Evolutionary conservation across 2,888 invertebrate species (phyloP), one percentile per base, ranked within the genome.

Genomic region (Drosophila recens): DNA sequence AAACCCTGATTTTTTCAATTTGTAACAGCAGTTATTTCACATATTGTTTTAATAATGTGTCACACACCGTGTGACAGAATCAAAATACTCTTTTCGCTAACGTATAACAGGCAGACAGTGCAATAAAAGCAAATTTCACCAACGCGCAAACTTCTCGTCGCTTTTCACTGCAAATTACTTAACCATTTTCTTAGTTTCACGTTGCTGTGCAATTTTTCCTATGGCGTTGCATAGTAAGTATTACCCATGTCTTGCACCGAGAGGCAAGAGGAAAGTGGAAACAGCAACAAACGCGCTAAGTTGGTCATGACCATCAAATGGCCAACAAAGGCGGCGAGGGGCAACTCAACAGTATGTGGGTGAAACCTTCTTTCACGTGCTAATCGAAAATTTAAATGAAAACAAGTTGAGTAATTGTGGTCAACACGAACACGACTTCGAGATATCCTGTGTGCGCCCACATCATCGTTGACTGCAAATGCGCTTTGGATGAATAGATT

Each of bases 91-190:
- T n/a, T 5, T 1, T 6, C 13, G 45, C n/a, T 17, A 20, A 20
- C 9, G 42, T 23, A 23, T 34, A 10, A 53, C 13, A 40, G 11
- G 13, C 46, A 30, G 48, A 46, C 46, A 45, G 15, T 13, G 46
- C 65, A 57, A 61, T 59, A 68, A 75, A 71, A 65, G 46, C 70
- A 68, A 85, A 82, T 82, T 82, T 82, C 85, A 59, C 81, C 67
- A 67, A 52, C 20, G 20, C 20, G 20, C 20, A 20, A 20, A 20
- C 53, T 66, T 48, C 36, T 53, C 45, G 67, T 51, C 36, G 79
- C 77, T 82, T 87, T 82, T 79, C 80, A 75, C 87, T 79, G 72
- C 79, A 88, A 85, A 88, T 88, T 88, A 89, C 87, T 88, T 82
- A 89, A 89, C 89, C 72, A 84, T 80, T 82, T 85, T 80, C 77